Evolutionary conservation across 2,113 vertebrate species (phyloP).

Genomic region (Campylomormyrus numenius): DNA sequence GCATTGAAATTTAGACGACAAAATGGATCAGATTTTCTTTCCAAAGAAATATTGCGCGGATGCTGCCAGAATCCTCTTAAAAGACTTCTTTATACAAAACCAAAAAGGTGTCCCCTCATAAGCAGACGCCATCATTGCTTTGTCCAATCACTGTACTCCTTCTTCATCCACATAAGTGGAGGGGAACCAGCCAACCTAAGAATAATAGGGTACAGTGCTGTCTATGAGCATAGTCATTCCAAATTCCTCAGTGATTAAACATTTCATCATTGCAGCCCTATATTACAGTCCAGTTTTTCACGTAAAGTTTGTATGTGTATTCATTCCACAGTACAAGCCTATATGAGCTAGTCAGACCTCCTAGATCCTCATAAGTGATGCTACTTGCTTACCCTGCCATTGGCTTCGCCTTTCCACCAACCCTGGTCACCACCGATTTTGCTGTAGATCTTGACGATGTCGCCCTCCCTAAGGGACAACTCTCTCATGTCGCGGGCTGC

Average conservation of each 20-base stretch:
- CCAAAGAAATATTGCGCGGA: constrained; percentile 23
- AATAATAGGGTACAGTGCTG: constrained; percentile 16
- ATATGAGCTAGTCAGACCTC: not conserved
- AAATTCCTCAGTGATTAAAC: not conserved
- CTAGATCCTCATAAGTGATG: not conserved
- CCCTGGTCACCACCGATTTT: constrained; percentile 95
- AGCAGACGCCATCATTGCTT: constrained; percentile 21
- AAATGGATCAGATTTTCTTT: constrained; percentile 38
- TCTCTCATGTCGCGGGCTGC: constrained; percentile 95
- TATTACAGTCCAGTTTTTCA: not conserved
- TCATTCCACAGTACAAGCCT: not conserved
- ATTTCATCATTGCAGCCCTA: not conserved
- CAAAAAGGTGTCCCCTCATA: constrained; percentile 35
- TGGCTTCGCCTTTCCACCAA: constrained; percentile 97
- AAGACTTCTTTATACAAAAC: constrained; percentile 45
- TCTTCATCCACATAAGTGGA: constrained; percentile 96
- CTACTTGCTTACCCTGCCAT: constrained; percentile 69
- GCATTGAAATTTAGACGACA: not conserved
- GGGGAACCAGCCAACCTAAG: constrained; percentile 94
- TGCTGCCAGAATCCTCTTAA: constrained; percentile 42
- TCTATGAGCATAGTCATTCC: not conserved
- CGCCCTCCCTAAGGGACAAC: constrained; percentile 85
- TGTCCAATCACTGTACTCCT: constrained; percentile 64
- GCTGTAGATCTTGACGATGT: constrained; percentile 94
- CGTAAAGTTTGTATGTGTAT: not conserved